Evolutionary conservation across 1,140 invertebrate genomes (phyloP).

Genomic region (Drosophila tsacasi): DNA sequence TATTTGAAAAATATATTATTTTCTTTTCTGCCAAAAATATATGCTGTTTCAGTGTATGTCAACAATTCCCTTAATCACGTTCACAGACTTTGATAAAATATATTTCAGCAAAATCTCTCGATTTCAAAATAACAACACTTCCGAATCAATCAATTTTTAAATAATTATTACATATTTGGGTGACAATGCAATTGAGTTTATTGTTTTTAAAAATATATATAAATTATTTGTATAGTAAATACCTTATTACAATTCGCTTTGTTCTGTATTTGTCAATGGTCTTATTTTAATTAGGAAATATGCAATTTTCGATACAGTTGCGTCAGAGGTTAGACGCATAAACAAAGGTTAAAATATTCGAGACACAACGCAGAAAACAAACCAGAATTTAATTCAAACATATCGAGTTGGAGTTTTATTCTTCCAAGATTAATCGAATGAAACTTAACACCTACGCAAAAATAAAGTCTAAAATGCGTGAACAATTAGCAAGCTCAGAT

Average conservation of each 20-base stretch:
- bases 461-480: conserved; percentile 47
- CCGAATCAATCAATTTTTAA: conserved; percentile 30
- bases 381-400: conserved; percentile 43
- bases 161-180: conserved; percentile 14
- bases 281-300: conserved; percentile 34
- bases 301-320: conserved; percentile 31
- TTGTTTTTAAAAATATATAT: conserved; percentile 60
- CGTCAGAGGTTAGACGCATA: conserved; percentile 32
- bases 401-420: conserved; percentile 21
- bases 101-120: conserved; percentile 27
- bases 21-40: background rate
- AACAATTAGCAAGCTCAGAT: conserved; percentile 54
- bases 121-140: conserved; percentile 9
- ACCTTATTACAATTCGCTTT: conserved; percentile 67
- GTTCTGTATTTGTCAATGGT: conserved; percentile 50
- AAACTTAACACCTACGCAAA: conserved; percentile 69
- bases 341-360: conserved; percentile 38
- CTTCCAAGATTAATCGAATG: conserved; percentile 35
- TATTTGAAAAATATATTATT: background rate
- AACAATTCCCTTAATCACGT: conserved; percentile 31
- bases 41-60: background rate
- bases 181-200: conserved; percentile 56
- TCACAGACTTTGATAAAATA: conserved; percentile 22
- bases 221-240: conserved; percentile 69
- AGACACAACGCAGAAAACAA: conserved; percentile 56